Evolutionary conservation across 2,888 invertebrate genomes (phyloP).

Genomic region (Parochlus steinenii): DNA sequence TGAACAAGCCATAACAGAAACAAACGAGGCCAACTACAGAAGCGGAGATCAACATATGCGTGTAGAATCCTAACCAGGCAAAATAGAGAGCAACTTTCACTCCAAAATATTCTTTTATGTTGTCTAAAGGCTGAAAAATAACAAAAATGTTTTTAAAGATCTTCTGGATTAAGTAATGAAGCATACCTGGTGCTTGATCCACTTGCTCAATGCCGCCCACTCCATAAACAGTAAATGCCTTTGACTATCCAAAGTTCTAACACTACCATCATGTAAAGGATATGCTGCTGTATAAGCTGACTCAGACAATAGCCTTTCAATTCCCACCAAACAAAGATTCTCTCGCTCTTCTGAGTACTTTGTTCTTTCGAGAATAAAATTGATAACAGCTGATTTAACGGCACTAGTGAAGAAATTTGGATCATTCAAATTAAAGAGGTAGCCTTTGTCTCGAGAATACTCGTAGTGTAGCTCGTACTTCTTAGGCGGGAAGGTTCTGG

Average conservation of each 20-base stretch:
- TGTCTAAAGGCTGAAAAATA: conserved; percentile 65
- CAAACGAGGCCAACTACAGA: conserved; percentile 49
- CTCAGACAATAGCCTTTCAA: conserved; percentile 46
- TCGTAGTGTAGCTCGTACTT: conserved; percentile 47
- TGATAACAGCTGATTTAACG: conserved; percentile 47
- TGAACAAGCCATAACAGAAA: conserved; percentile 40
- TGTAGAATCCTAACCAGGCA: conserved; percentile 75
- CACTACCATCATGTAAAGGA: conserved; percentile 57
- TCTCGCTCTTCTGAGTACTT: conserved; percentile 36
- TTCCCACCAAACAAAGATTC: conserved; percentile 48
- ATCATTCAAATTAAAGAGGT: conserved; percentile 49
- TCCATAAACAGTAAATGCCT: conserved; percentile 42
- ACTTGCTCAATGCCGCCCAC: conserved; percentile 53
- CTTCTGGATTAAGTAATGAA: no score
- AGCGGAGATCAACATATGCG: conserved; percentile 62
- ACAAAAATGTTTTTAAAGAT: no score
- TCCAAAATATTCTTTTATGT: conserved; percentile 61
- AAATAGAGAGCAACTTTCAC: conserved; percentile 65
- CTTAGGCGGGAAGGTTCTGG: conserved; percentile 40
- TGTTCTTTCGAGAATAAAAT: conserved; percentile 59
- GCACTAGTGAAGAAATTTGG: conserved; percentile 51
- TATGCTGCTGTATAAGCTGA: conserved; percentile 52
- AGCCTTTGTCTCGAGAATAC: conserved; percentile 51
- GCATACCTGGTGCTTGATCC: conserved; percentile 39
- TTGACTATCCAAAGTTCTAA: conserved; percentile 23